Base-by-base conservation (phyloP, 2,797 vertebrate species). In the Pseudochromis fuscus region DNA sequence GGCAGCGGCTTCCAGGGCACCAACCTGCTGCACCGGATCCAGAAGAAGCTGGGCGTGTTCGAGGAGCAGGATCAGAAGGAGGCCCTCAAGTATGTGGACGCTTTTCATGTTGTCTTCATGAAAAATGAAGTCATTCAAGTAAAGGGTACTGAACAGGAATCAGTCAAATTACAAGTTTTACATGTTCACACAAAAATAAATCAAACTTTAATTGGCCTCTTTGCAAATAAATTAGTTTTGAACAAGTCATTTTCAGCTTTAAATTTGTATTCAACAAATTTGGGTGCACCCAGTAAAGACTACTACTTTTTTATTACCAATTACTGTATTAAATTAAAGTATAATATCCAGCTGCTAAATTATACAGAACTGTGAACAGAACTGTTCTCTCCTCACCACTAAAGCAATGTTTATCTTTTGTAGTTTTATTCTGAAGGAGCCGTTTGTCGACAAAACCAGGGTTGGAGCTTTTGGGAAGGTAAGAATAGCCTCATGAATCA, bases 391-490 rank as follows among this genome's bases (percentile, higher is more conserved):
- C 10, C 49, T 44, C 5, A 49, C n/a, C 4, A 4, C n/a, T n/a
- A 5, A 30, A 38, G 11, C 8, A 0, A 11, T 50, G 13, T 71
- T 75, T 46, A 0, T 76, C 24, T 67, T 42, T 87, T 75, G 4
- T 84, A 95, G 94, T 25, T 56, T 88, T 21, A 88, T 99, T 86
- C 86, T 96, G 67, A 95, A 94, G 67, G 94, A 97, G 74, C 80
- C 92, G 0, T 99, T 95, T 74, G 76, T 99, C 1, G 97, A 99
- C 75, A 96, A 93, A 81, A 93, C 91, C 0, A 91, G 97, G 33
- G 95, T 99, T 0, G 98, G 95, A 7, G 97, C 96, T 40, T 99
- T 96, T 57, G 98, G 98, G 73, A 94, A 98, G 97, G 98, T 99
- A 91, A 94, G 66, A 70, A 35, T 2, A 19, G 10, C 8, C 2